These are phyloP conservation scores for Caenorhabditis japonica DNA, from an alignment of 2,888 invertebrate genomes.

Conservation along the genomic window DNA sequence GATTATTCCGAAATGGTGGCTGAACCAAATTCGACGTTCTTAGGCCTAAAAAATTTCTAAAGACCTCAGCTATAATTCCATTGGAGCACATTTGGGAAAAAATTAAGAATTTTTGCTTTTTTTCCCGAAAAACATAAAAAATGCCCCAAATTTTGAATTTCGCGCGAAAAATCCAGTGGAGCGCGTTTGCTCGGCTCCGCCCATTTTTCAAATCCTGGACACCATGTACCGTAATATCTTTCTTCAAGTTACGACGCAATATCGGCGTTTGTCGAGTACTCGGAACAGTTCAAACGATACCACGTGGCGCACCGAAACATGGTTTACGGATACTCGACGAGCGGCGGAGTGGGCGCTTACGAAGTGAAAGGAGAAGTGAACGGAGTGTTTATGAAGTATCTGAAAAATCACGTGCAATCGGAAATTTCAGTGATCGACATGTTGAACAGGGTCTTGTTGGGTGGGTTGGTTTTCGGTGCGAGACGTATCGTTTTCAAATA, in stretches of 20 bases:
- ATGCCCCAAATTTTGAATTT: too few species aligned
- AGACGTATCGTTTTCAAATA: not conserved
- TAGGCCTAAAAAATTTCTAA: too few species aligned
- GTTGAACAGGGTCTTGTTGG: slow-evolving; percentile 72
- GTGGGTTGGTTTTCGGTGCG: slow-evolving; percentile 42
- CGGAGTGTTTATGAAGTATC: slow-evolving; percentile 77
- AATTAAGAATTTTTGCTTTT: too few species aligned
- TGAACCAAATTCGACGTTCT: too few species aligned
- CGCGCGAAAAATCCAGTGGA: too few species aligned
- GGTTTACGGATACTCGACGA: slow-evolving; percentile 76
- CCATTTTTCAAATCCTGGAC: too few species aligned
- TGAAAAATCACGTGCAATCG: slow-evolving; percentile 70
- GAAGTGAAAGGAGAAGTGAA: slow-evolving; percentile 76
- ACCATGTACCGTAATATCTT: too few species aligned
- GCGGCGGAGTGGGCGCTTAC: slow-evolving; percentile 77
- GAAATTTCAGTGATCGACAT: slow-evolving; percentile 72
- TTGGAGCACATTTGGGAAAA: too few species aligned
- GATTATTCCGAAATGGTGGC: too few species aligned
- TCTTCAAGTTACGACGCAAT: slow-evolving; percentile 52
- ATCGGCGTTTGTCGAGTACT: slow-evolving; percentile 62
- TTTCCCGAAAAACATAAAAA: too few species aligned
- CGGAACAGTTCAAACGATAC: slow-evolving; percentile 65
- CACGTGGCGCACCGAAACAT: slow-evolving; percentile 72
- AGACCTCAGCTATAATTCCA: too few species aligned
- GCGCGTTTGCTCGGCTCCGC: too few species aligned